Conservation (phyloP, 1,140 invertebrate species). For the Drosophila paulistorum region DNA sequence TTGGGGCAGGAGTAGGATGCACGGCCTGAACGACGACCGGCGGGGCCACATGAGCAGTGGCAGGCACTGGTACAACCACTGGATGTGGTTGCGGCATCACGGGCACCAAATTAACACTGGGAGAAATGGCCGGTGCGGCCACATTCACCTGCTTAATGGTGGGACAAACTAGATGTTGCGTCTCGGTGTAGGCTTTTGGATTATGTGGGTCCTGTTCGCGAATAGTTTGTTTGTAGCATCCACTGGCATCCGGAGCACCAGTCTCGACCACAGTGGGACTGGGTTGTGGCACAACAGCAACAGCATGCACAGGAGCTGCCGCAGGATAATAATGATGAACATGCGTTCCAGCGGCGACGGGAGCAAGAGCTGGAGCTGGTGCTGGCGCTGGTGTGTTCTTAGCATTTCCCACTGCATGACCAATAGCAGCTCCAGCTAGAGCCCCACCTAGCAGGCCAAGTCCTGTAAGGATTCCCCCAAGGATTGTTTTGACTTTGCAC, state of each 20-base stretch:
- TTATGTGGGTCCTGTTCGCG: slow-evolving; percentile 50
- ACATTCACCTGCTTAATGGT: slow-evolving; percentile 27
- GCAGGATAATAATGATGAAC: not conserved
- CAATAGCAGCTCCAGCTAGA: slow-evolving; percentile 45
- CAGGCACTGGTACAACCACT: slow-evolving; percentile 20
- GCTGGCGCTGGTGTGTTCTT: not conserved
- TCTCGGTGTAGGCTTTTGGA: slow-evolving; percentile 53
- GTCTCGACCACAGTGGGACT: slow-evolving; percentile 55
- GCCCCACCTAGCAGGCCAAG: slow-evolving; percentile 56
- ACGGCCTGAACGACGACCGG: too few relatives aligned
- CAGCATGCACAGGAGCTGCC: slow-evolving; percentile 14
- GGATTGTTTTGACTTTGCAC: not conserved
- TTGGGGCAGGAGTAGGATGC: not conserved
- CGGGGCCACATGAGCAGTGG: not conserved
- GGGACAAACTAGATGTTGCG: slow-evolving; percentile 58
- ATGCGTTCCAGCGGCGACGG: slow-evolving; percentile 22
- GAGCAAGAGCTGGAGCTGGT: slow-evolving; percentile 21
- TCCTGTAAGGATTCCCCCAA: slow-evolving; percentile 27
- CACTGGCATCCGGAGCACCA: slow-evolving; percentile 44
- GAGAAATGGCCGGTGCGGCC: slow-evolving; percentile 21
- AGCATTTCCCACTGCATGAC: slow-evolving; percentile 26
- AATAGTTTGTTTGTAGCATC: slow-evolving; percentile 61
- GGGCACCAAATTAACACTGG: slow-evolving; percentile 23
- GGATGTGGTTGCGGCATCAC: slow-evolving; percentile 49
- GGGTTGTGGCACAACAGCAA: not conserved